Evolutionary conservation across 2,888 invertebrate genomes (phyloP).

Genomic region (Cerceris ruficornis): DNA sequence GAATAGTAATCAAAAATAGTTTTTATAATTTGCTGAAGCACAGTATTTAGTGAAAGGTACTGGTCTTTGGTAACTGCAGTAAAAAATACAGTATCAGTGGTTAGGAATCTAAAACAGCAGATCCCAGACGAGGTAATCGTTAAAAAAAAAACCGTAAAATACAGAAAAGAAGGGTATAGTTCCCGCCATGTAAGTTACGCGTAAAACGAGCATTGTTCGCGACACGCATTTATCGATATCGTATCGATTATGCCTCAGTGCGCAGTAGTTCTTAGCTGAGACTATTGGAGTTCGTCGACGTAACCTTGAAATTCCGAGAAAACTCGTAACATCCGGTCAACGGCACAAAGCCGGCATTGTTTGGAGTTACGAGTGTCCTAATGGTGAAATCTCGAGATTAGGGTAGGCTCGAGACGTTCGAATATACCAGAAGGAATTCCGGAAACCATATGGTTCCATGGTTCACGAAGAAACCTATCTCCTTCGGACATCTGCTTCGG

Average conservation of each 20-base stretch:
- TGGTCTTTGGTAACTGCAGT: too few relatives aligned
- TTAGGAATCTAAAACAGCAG: too few relatives aligned
- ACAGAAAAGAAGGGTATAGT: too few relatives aligned
- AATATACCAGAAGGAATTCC: constrained; percentile 32
- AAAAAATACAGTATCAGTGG: too few relatives aligned
- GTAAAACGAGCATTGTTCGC: neutral
- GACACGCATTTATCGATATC: constrained; percentile 18
- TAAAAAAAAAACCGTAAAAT: too few relatives aligned
- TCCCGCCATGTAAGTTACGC: neutral
- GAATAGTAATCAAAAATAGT: too few relatives aligned
- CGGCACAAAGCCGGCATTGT: constrained; percentile 43
- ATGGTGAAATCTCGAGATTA: constrained; percentile 32
- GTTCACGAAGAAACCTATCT: constrained; percentile 27
- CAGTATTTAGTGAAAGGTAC: too few relatives aligned
- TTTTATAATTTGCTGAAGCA: too few relatives aligned
- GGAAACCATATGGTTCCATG: constrained; percentile 49
- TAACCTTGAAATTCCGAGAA: constrained; percentile 41
- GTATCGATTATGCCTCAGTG: constrained; percentile 1
- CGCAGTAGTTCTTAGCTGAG: constrained; percentile 7
- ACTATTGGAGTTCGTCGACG: constrained; percentile 31
- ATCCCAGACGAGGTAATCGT: too few relatives aligned
- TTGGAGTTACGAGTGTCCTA: constrained; percentile 20
- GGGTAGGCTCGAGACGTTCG: constrained; percentile 32
- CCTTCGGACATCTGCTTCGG: constrained; percentile 51
- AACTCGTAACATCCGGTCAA: constrained; percentile 30